Conservation (phyloP, 1,140 invertebrate genomes). For the Drosophila willistoni region DNA sequence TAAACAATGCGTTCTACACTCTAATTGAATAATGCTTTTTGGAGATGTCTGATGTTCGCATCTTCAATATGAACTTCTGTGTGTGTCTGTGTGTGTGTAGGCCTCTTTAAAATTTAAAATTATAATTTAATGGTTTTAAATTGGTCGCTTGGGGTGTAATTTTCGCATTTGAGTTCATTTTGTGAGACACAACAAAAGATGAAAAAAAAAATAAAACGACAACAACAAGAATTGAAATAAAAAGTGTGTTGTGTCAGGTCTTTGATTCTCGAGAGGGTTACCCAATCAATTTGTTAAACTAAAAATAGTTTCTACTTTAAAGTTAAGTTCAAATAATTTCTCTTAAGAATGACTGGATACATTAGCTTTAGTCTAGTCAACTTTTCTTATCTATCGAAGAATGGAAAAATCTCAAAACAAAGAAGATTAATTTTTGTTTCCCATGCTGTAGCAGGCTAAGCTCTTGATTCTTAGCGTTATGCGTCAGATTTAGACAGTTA, state of each 20-base stretch:
- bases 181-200: slow-evolving; percentile 36
- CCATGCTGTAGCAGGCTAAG: no score
- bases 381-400: no score
- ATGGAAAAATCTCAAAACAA: no score
- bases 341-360: no score
- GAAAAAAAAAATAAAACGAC: slow-evolving; percentile 23
- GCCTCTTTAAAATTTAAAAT: slow-evolving; percentile 78
- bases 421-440: no score
- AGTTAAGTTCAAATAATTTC: no score
- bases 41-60: slow-evolving; percentile 30
- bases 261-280: slow-evolving; percentile 40
- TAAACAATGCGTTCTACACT: slow-evolving; percentile 44
- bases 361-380: no score
- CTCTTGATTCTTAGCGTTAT: no score
- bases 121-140: slow-evolving; percentile 82
- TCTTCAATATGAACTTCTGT: slow-evolving; percentile 7
- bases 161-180: slow-evolving; percentile 81
- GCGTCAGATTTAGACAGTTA: no score
- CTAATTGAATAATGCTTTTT: slow-evolving; percentile 62
- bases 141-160: slow-evolving; percentile 81
- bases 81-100: slow-evolving; percentile 32
- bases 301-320: no score
- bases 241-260: slow-evolving; percentile 49
- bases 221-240: slow-evolving; percentile 35
- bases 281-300: not conserved